phyloP scores from a whole-genome alignment of 2,888 invertebrate species.

The Strigamia crassipes region DNA sequence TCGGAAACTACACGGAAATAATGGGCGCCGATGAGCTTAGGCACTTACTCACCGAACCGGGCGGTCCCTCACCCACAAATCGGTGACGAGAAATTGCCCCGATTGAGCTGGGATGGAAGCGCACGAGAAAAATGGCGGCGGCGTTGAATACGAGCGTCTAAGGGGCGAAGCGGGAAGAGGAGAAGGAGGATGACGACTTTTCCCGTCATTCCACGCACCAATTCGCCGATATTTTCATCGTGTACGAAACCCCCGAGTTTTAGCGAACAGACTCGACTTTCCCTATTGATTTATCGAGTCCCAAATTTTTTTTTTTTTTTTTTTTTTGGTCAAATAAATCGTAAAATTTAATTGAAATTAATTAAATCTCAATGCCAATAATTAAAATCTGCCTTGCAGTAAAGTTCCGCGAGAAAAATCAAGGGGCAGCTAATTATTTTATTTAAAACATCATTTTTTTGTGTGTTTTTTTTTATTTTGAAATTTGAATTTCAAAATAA shows the following conservation, averaged over 20 bases:
- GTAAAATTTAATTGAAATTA: no score
- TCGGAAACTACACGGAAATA: not conserved
- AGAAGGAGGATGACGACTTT: constrained; percentile 28
- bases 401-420: no score
- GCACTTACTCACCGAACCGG: not conserved
- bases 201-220: constrained; percentile 6
- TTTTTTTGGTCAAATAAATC: not conserved
- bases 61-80: not conserved
- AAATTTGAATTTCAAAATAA: no score
- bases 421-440: no score
- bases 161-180: not conserved
- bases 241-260: not conserved
- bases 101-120: not conserved
- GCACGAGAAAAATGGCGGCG: constrained; percentile 19
- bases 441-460: no score
- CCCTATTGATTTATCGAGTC: constrained; percentile 18
- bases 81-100: not conserved
- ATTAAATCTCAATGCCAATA: no score
- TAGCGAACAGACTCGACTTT: not conserved
- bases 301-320: not conserved
- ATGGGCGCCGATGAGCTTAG: not conserved
- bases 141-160: not conserved
- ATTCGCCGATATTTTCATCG: constrained; percentile 29
- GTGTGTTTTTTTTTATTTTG: no score
- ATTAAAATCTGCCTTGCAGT: no score